Conservation (phyloP, 2,888 invertebrate species). For the Leptodirus hochenwartii region DNA sequence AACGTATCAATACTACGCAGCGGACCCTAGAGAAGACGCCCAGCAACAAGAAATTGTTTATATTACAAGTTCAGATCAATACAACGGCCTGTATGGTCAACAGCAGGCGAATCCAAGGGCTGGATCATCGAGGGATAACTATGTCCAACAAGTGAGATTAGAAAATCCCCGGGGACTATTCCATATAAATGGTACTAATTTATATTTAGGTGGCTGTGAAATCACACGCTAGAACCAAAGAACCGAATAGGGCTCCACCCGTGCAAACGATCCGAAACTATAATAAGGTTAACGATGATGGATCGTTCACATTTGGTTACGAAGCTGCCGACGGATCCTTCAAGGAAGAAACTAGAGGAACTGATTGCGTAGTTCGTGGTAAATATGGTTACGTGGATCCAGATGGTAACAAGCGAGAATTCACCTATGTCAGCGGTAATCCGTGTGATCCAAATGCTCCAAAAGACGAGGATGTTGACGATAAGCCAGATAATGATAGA, state of each 20-base stretch:
- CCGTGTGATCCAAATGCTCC: constrained; percentile 74
- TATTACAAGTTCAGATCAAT: constrained; percentile 27
- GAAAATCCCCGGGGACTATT: constrained; percentile 10
- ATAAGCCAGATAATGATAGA: constrained; percentile 20
- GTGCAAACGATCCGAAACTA: constrained; percentile 71
- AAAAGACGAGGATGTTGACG: constrained; percentile 43
- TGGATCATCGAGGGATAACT: constrained; percentile 23
- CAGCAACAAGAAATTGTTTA: constrained; percentile 22
- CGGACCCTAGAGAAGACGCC: constrained; percentile 24
- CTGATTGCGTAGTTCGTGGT: constrained; percentile 71
- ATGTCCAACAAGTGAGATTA: constrained; percentile 13
- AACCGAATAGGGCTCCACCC: constrained; percentile 45
- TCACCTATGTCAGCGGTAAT: constrained; percentile 72
- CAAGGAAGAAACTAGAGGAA: constrained; percentile 71
- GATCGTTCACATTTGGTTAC: constrained; percentile 70
- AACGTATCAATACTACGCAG: constrained; percentile 27
- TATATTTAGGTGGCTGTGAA: constrained; percentile 1
- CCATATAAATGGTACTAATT: not conserved
- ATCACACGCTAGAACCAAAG: constrained; percentile 29
- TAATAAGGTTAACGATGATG: constrained; percentile 67
- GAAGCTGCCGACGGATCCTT: constrained; percentile 73
- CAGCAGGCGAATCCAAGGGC: constrained; percentile 21
- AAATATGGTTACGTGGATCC: constrained; percentile 79
- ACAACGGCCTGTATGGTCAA: constrained; percentile 30
- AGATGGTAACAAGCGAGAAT: constrained; percentile 70